A percentile compares a stretch with the other conserved stretches of the same genome.
Evolutionary conservation across 2,888 invertebrate species (phyloP).

Genomic region (Nephrotoma appendiculata): DNA sequence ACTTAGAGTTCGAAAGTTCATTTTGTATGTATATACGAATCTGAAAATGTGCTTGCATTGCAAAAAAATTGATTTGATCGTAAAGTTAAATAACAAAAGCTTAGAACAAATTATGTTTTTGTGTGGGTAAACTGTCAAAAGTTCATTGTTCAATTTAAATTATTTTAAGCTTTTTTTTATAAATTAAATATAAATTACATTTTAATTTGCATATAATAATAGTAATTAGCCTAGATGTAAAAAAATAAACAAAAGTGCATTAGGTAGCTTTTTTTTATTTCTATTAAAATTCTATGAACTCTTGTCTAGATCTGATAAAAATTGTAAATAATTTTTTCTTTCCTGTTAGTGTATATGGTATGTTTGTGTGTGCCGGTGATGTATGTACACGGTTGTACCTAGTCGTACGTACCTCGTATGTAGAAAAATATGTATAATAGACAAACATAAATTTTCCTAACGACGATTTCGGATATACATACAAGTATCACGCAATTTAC

Average conservation of each 20-base stretch:
- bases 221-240: not conserved
- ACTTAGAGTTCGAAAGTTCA: no score
- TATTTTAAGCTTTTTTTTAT: no score
- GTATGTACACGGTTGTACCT: not conserved
- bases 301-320: not conserved
- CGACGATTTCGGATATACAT: not conserved
- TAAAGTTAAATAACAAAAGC: not conserved
- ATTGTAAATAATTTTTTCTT: not conserved
- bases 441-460: not conserved
- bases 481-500: not conserved
- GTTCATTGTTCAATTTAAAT: not conserved
- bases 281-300: not conserved
- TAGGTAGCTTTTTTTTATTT: not conserved
- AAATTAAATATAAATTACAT: not conserved
- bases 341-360: not conserved
- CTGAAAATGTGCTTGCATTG: not conserved
- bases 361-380: not conserved
- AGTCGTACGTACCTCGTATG: not conserved
- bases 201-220: not conserved
- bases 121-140: not conserved
- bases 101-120: not conserved
- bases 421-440: not conserved
- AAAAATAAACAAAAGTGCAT: not conserved
- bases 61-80: not conserved
- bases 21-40: no score